phyloP scores from a whole-genome alignment of 92 coral and sea anemone species.

The Porites rus region DNA sequence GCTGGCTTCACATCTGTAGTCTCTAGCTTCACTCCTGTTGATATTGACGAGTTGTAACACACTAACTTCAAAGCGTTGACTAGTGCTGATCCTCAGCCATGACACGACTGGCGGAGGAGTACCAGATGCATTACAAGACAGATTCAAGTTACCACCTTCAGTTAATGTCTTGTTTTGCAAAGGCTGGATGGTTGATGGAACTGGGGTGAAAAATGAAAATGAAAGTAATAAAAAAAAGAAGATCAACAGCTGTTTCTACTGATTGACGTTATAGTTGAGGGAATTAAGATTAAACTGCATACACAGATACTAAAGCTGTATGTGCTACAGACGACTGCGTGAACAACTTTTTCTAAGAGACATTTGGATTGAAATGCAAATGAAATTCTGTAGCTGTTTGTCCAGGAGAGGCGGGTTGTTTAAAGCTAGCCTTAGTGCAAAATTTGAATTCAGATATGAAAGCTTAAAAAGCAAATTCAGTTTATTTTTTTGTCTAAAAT shows the following conservation, averaged over 20 bases:
- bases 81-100: neutral
- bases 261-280: neutral
- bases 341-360: too few species aligned
- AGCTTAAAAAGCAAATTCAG: too few species aligned
- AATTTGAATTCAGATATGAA: too few species aligned
- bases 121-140: constrained; percentile 20
- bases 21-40: constrained; percentile 2
- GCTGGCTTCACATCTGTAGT: constrained; percentile 47
- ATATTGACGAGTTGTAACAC: neutral
- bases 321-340: too few species aligned
- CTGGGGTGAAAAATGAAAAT: neutral
- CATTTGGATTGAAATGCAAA: too few species aligned
- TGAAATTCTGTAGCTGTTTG: too few species aligned
- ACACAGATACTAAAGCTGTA: too few species aligned
- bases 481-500: too few species aligned
- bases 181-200: neutral
- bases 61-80: neutral
- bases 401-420: too few species aligned
- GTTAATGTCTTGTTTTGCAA: neutral
- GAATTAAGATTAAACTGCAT: too few species aligned
- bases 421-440: too few species aligned
- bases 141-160: neutral
- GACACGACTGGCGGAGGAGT: neutral
- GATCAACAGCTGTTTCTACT: neutral
- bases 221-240: neutral